These are phyloP conservation scores for Cacatua alba DNA, from an alignment of 2,113 vertebrate genomes.

Conservation along the genomic window DNA sequence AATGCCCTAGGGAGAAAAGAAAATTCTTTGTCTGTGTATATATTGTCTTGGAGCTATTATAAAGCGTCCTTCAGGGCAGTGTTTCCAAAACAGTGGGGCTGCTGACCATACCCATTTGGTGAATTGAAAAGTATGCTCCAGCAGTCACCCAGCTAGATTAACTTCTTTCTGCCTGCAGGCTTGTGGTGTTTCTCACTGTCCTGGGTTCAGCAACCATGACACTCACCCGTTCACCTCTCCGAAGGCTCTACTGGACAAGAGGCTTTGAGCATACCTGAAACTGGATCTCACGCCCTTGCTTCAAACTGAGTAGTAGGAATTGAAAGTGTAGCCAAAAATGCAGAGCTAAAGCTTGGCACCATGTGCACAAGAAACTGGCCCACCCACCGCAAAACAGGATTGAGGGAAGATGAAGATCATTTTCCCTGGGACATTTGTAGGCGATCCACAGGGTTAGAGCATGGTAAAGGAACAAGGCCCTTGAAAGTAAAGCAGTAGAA, in stretches of 20 bases:
- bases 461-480: fast-evolving
- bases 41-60: neutral
- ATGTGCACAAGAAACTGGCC: fast-evolving
- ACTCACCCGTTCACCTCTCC: neutral
- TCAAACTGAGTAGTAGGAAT: neutral
- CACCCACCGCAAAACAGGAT: neutral
- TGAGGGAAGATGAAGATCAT: neutral
- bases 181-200: neutral
- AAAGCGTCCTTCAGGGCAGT: fast-evolving
- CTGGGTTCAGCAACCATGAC: neutral
- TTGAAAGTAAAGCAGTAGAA: neutral
- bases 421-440: neutral
- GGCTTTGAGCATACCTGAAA: neutral
- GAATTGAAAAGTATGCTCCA: neutral
- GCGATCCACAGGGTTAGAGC: too few species aligned
- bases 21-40: neutral
- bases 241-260: too few species aligned
- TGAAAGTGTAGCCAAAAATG: neutral
- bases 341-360: neutral
- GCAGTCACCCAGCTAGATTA: neutral
- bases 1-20: neutral
- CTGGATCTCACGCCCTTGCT: neutral
- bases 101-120: fast-evolving
- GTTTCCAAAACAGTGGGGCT: neutral
- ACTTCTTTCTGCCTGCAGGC: neutral